phyloP scores from a whole-genome alignment of 2,113 vertebrate species.

The Pao palembangensis region DNA sequence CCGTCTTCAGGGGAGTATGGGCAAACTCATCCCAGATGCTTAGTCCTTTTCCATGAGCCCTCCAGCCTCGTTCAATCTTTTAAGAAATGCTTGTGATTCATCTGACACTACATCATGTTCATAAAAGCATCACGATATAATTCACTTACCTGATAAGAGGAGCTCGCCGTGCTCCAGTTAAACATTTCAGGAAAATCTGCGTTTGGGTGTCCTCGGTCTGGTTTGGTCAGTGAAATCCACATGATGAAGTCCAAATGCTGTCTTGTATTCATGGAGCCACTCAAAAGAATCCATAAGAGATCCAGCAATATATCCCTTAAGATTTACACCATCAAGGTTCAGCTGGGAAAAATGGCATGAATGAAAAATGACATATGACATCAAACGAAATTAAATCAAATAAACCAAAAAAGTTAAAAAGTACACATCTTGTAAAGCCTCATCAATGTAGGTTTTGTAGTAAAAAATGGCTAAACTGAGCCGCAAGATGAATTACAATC shows the following conservation, averaged over 20 bases:
- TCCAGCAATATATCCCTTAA: slow-evolving; percentile 25
- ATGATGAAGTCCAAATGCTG: slow-evolving; percentile 20
- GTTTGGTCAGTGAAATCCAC: slow-evolving; percentile 15
- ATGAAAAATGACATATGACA: background rate
- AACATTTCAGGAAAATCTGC: slow-evolving; percentile 2
- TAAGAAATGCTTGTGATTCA: background rate
- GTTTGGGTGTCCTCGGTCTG: slow-evolving; percentile 17
- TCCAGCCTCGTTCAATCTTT: slow-evolving; percentile 37
- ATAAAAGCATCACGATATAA: background rate
- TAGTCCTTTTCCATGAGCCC: slow-evolving; percentile 25
- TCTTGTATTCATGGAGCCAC: slow-evolving; percentile 16
- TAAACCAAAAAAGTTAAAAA: too few relatives aligned
- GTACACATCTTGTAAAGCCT: slow-evolving; percentile 11
- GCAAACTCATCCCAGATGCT: slow-evolving; percentile 33
- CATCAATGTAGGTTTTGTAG: slow-evolving; percentile 14
- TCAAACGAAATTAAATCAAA: background rate
- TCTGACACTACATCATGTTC: background rate
- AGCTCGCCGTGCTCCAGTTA: slow-evolving; percentile 28
- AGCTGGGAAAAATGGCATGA: slow-evolving; percentile 10
- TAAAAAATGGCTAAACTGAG: slow-evolving; percentile 53
- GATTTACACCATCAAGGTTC: slow-evolving; percentile 19
- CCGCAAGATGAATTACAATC: slow-evolving; percentile 71
- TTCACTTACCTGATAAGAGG: slow-evolving; percentile 18
- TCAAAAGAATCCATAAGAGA: slow-evolving; percentile 37
- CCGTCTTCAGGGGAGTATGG: slow-evolving; percentile 22